These are phyloP conservation scores for Gisinianus flammeolus DNA, from an alignment of 2,888 invertebrate genomes.

Conservation along the genomic window DNA sequence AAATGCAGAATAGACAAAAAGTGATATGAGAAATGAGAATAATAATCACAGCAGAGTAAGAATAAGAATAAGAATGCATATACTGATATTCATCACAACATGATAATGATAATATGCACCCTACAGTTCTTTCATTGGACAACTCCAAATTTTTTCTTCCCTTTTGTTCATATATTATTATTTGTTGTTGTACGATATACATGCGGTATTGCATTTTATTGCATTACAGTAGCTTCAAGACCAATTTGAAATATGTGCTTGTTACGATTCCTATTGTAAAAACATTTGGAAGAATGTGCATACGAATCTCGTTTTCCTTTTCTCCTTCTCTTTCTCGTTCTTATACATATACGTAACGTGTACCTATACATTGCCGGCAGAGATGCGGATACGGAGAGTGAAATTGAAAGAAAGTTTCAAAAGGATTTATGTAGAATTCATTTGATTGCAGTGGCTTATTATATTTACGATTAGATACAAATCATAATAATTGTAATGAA, in stretches of 20 bases:
- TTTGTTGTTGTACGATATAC: neutral
- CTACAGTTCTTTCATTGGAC: neutral
- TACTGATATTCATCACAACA: neutral
- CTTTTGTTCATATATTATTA: neutral
- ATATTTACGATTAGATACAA: neutral
- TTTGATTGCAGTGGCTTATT: constrained; percentile 6
- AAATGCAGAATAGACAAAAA: neutral
- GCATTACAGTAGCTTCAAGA: neutral
- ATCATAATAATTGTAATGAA: neutral
- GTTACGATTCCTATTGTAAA: too few species aligned
- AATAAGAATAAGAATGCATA: too few species aligned
- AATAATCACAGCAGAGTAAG: neutral
- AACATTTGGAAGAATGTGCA: neutral
- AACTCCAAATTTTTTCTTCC: neutral
- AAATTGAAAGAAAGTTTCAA: constrained; percentile 6
- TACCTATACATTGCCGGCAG: neutral
- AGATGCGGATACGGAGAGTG: neutral
- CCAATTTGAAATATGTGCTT: neutral
- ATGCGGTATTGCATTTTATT: neutral
- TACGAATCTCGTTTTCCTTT: neutral
- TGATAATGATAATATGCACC: neutral
- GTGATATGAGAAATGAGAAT: neutral
- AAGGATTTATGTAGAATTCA: neutral
- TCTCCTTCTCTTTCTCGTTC: neutral
- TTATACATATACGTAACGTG: neutral